These are phyloP conservation scores for Cerceris rybyensis DNA, from an alignment of 2,888 invertebrate species.

Conservation along the genomic window DNA sequence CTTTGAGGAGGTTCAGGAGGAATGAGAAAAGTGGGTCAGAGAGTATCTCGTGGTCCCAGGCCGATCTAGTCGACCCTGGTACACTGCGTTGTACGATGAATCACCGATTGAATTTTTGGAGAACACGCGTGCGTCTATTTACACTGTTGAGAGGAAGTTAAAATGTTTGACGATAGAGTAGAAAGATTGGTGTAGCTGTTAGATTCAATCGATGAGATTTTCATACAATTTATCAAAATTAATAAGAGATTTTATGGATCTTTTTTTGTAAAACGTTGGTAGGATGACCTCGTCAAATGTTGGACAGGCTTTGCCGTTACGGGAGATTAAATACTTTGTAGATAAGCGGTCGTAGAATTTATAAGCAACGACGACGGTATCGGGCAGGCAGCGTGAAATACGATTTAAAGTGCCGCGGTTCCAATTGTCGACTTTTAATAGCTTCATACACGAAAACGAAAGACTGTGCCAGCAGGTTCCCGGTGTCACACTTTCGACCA, in stretches of 20 bases:
- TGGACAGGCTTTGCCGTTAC: neutral
- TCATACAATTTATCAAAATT: no score
- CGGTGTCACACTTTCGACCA: constrained; percentile 50
- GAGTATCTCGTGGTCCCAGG: constrained; percentile 53
- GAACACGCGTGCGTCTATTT: constrained; percentile 5
- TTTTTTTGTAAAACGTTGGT: no score
- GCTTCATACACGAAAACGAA: constrained; percentile 60
- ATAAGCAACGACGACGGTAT: constrained; percentile 21
- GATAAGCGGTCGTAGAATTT: constrained; percentile 22
- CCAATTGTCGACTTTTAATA: constrained; percentile 63
- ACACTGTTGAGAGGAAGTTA: neutral
- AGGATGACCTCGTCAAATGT: no score
- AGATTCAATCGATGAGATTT: no score
- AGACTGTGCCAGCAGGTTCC: constrained; percentile 57
- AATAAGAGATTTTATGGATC: no score
- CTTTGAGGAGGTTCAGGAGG: constrained; percentile 32
- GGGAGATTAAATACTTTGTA: constrained; percentile 8
- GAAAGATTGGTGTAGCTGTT: neutral
- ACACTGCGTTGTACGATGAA: constrained; percentile 37
- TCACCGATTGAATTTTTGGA: constrained; percentile 45
- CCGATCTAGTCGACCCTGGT: constrained; percentile 52
- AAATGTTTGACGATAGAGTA: neutral
- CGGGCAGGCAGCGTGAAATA: neutral
- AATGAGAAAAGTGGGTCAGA: constrained; percentile 46
- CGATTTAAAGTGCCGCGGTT: constrained; percentile 28